phyloP scores from a whole-genome alignment of 1,140 invertebrate genomes.

The Meloidogyne exigua region DNA sequence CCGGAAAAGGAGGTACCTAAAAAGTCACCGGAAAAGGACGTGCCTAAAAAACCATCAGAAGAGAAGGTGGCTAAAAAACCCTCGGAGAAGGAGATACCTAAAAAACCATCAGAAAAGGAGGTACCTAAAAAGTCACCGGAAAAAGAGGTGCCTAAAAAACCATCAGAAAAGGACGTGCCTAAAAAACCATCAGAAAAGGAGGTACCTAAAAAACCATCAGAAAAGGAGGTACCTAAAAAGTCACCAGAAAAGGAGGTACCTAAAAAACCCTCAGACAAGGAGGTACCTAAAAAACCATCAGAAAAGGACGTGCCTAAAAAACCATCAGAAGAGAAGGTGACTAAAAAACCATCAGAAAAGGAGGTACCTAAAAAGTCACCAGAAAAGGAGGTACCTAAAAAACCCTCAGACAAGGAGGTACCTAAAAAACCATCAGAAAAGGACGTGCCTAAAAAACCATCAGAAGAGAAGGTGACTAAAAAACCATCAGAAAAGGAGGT shows the following conservation, averaged over 20 bases:
- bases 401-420: too few species aligned
- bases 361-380: not conserved
- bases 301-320: not conserved
- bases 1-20: too few species aligned
- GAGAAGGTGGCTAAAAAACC: too few species aligned
- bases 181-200: not conserved
- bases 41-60: too few species aligned
- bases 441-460: too few species aligned
- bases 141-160: not conserved
- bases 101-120: too few species aligned
- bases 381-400: not conserved
- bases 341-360: not conserved
- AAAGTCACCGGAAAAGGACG: too few species aligned
- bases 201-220: not conserved
- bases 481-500: not conserved
- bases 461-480: not conserved
- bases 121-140: too few species aligned
- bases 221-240: not conserved
- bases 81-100: too few species aligned
- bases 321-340: too few species aligned
- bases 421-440: too few species aligned
- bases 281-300: not conserved
- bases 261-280: not conserved
- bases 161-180: not conserved
- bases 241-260: not conserved